These are phyloP conservation scores for Microcebus ravelobensis DNA, from an alignment of 2,113 vertebrate genomes.

Conservation along the genomic window DNA sequence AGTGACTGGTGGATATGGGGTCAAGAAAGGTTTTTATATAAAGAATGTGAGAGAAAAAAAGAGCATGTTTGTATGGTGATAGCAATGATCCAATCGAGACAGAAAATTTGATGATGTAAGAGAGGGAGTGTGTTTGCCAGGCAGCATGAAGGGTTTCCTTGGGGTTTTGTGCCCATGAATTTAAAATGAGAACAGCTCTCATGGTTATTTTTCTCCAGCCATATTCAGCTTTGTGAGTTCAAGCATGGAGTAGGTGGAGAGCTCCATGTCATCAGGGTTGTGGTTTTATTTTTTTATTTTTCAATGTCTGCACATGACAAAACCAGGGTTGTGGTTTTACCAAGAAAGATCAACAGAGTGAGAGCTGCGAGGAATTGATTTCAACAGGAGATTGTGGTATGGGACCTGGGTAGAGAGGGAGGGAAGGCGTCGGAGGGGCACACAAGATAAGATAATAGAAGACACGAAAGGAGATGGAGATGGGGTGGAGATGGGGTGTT, in stretches of 20 bases:
- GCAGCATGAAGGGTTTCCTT: neutral
- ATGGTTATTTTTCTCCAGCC: neutral
- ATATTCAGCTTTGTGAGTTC: neutral
- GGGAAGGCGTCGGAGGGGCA: too few species aligned
- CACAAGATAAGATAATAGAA: neutral
- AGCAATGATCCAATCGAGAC: neutral
- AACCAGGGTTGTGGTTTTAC: neutral
- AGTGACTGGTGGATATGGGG: neutral
- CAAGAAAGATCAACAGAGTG: neutral
- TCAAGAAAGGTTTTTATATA: neutral
- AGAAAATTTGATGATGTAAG: neutral
- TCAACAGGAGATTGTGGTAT: neutral
- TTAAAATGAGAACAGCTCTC: neutral
- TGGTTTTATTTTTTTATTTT: neutral
- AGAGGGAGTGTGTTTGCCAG: neutral
- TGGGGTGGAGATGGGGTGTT: neutral
- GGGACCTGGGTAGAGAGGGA: neutral
- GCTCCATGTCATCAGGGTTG: neutral
- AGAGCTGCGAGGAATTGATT: neutral
- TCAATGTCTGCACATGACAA: too few species aligned
- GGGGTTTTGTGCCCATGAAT: neutral
- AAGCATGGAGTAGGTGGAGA: neutral
- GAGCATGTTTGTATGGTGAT: neutral
- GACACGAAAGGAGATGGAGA: neutral
- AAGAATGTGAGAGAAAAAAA: neutral